Evolutionary conservation across 2,888 invertebrate species (phyloP).

Genomic region (Sepiola atlantica): DNA sequence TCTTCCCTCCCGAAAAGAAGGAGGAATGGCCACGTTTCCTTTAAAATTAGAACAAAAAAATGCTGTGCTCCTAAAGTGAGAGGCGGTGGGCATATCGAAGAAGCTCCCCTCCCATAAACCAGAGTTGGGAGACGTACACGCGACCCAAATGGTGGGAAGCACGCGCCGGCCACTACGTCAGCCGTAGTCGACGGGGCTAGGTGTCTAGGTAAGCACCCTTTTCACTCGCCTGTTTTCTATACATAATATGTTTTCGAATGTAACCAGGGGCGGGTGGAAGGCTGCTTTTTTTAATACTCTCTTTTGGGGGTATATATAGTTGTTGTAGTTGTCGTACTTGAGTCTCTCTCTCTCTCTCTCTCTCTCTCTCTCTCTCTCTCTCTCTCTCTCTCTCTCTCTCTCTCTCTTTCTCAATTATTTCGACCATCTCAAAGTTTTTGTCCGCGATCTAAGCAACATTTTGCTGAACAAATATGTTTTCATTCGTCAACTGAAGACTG

Average conservation of each 20-base stretch:
- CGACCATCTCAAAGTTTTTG: constrained; percentile 18
- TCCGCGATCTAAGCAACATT: not conserved
- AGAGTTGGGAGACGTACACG: not conserved
- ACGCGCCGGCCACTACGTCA: constrained; percentile 1
- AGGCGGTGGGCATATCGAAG: not conserved
- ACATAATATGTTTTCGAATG: not conserved
- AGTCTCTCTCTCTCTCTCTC: not conserved
- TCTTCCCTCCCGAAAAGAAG: not conserved
- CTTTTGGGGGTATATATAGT: too few species aligned
- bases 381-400: not conserved
- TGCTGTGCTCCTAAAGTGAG: constrained; percentile 13
- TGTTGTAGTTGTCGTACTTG: too few species aligned
- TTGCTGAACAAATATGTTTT: not conserved
- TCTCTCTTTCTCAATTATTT: not conserved
- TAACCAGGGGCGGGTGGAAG: not conserved
- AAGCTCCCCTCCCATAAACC: constrained; percentile 14
- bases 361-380: not conserved
- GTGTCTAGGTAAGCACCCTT: not conserved
- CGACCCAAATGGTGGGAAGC: not conserved
- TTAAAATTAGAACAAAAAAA: not conserved
- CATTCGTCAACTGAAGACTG: not conserved
- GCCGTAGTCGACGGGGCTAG: not conserved
- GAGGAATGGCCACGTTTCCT: not conserved
- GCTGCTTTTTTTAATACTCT: not conserved
- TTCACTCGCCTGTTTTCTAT: not conserved